These are phyloP conservation scores for Poeciliopsis turrubarensis DNA, from an alignment of 2,113 vertebrate species.

Conservation along the genomic window DNA sequence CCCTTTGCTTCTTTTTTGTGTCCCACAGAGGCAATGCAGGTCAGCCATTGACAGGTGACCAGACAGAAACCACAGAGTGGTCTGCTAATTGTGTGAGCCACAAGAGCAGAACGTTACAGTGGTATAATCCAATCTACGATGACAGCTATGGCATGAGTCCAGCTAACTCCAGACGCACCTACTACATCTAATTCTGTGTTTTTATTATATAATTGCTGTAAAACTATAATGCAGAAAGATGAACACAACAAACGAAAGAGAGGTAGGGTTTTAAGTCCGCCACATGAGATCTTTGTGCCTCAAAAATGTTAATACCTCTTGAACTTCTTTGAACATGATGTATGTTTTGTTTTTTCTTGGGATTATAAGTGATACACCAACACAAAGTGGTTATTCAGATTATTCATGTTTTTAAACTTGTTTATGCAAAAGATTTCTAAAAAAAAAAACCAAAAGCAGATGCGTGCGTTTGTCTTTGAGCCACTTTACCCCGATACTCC, in stretches of 20 bases:
- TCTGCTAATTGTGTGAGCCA: conserved; percentile 22
- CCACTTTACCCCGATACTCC: too few relatives aligned
- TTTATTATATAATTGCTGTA: conserved; percentile 44
- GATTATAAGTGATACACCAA: too few relatives aligned
- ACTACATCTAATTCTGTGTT: conserved; percentile 53
- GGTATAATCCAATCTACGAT: conserved; percentile 44
- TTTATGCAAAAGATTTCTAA: not conserved
- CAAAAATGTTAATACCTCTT: not conserved
- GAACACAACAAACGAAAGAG: conserved; percentile 49
- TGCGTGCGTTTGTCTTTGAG: not conserved
- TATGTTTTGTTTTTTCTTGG: too few relatives aligned
- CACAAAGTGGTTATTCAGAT: not conserved
- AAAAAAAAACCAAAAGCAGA: not conserved
- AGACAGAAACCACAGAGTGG: conserved; percentile 38
- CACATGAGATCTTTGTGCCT: conserved; percentile 11
- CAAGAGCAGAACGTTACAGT: conserved; percentile 53
- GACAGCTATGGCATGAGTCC: conserved; percentile 53
- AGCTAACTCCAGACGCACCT: conserved; percentile 59
- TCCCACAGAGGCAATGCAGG: conserved; percentile 38
- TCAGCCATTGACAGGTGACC: conserved; percentile 32
- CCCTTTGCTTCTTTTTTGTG: conserved; percentile 32
- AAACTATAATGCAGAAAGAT: conserved; percentile 47
- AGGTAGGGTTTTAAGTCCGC: conserved; percentile 66
- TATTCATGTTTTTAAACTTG: not conserved
- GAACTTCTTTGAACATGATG: not conserved